Evolutionary conservation across 92 coral and sea anemone genomes (phyloP).

Genomic region (Epizoanthus rinbou): DNA sequence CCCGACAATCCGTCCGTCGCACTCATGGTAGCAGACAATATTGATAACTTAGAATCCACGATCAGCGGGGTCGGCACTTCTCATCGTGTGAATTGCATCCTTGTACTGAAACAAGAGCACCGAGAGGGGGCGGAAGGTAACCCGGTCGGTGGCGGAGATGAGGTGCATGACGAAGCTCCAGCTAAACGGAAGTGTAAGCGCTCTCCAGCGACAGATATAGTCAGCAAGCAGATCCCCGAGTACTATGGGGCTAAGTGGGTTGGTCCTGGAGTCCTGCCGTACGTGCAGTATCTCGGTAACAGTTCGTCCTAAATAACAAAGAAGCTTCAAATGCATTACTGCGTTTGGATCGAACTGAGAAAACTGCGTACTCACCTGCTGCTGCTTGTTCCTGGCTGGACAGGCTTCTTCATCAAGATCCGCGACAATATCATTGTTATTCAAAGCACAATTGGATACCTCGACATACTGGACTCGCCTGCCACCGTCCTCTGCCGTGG

Average conservation of each 20-base stretch:
- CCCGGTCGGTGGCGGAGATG: conserved; percentile 36
- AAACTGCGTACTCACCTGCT: conserved; percentile 54
- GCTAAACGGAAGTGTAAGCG: conserved; percentile 48
- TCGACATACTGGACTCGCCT: conserved; percentile 70
- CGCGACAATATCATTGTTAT: conserved; percentile 64
- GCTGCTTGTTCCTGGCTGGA: conserved; percentile 79
- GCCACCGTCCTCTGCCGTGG: conserved; percentile 76
- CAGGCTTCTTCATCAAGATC: conserved; percentile 71
- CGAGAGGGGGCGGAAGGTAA: conserved; percentile 8
- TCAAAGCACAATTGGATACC: conserved; percentile 68
- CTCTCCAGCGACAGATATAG: conserved; percentile 49
- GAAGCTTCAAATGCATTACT: conserved; percentile 48
- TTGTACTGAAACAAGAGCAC: conserved; percentile 51
- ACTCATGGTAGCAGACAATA: conserved; percentile 69
- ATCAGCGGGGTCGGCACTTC: conserved; percentile 75
- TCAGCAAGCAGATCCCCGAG: conserved; percentile 49
- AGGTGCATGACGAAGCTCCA: conserved; percentile 38
- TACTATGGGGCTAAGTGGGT: conserved; percentile 57
- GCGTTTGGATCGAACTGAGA: conserved; percentile 58
- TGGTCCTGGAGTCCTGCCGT: conserved; percentile 60
- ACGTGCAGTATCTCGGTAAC: conserved; percentile 50
- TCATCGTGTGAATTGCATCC: conserved; percentile 68
- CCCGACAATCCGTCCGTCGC: conserved; percentile 49
- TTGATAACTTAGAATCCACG: conserved; percentile 70
- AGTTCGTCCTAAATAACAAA: conserved; percentile 48